phyloP scores from a whole-genome alignment of 1,140 invertebrate genomes.

The Drosophila sp. region DNA sequence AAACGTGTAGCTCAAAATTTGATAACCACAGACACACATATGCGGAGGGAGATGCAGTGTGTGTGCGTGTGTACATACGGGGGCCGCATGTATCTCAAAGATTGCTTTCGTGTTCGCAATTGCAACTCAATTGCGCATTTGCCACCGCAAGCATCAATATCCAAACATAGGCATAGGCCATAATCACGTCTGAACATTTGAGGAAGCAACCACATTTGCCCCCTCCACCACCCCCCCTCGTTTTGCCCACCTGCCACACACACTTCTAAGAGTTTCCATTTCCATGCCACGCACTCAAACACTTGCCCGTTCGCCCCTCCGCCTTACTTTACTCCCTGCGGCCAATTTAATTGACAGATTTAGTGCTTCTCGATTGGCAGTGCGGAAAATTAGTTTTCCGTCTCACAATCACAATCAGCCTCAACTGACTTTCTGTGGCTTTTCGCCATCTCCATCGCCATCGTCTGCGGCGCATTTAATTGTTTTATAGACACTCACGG shows the following conservation, averaged over 20 bases:
- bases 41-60: constrained; percentile 24
- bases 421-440: constrained; percentile 62
- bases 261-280: constrained; percentile 3
- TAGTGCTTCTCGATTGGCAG: constrained; percentile 77
- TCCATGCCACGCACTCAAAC: constrained; percentile 33
- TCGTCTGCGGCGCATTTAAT: constrained; percentile 62
- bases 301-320: background rate
- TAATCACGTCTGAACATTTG: constrained; percentile 68
- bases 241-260: background rate
- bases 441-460: constrained; percentile 35
- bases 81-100: constrained; percentile 56
- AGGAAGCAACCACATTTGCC: constrained; percentile 19
- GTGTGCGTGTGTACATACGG: constrained; percentile 8
- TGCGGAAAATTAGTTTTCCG: constrained; percentile 81
- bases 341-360: constrained; percentile 82
- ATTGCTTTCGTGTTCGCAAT: constrained; percentile 75
- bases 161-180: constrained; percentile 64
- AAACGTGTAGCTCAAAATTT: constrained; percentile 80
- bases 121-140: constrained; percentile 82
- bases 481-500: constrained; percentile 75
- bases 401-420: constrained; percentile 60
- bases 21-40: constrained; percentile 55
- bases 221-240: background rate
- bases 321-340: constrained; percentile 61
- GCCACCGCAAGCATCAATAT: constrained; percentile 79